Conservation (phyloP, 2,113 vertebrate species). For the Tursiops truncatus region DNA sequence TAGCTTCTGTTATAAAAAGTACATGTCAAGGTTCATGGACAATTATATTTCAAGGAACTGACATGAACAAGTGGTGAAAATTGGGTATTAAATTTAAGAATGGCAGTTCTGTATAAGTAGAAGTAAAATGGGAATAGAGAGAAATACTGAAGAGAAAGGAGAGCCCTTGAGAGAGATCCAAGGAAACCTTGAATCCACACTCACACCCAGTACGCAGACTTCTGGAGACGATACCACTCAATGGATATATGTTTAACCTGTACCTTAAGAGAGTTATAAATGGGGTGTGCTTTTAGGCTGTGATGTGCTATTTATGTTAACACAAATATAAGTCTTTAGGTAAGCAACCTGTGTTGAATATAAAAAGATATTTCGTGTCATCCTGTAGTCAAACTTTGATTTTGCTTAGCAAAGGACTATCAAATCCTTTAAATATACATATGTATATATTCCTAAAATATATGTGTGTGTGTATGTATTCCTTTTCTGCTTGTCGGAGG, state of each 20-base stretch:
- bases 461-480: background rate
- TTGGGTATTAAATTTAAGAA: background rate
- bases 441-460: conserved; percentile 1
- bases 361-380: background rate
- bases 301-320: background rate
- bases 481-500: background rate
- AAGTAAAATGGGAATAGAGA: background rate
- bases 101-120: background rate
- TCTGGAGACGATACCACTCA: background rate
- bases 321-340: background rate
- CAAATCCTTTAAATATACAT: background rate
- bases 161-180: background rate
- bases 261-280: background rate
- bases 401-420: conserved; percentile 21
- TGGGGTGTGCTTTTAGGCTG: background rate
- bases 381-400: background rate
- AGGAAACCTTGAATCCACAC: background rate
- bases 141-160: background rate
- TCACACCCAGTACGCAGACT: background rate
- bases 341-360: background rate
- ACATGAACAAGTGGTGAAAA: background rate
- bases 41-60: conserved; percentile 23
- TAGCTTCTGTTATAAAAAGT: conserved; percentile 29
- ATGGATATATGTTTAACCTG: background rate
- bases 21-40: background rate